Base-by-base conservation (phyloP, 1,140 invertebrate species). In the Lasioglossum albipes region DNA sequence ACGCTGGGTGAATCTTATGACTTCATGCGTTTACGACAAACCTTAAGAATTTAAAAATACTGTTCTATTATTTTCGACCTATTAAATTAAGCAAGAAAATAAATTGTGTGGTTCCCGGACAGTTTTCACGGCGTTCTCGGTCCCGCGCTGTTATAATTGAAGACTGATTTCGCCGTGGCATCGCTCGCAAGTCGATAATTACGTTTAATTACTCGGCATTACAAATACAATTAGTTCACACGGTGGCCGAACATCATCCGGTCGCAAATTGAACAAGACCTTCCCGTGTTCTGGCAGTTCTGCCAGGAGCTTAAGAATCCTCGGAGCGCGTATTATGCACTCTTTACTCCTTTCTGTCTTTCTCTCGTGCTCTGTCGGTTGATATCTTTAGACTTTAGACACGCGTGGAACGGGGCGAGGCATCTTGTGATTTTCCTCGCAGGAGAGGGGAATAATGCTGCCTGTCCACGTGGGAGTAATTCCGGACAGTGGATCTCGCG, bases 341-440 rank as follows among this genome's bases (percentile, higher is more conserved):
- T 18, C 9, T 66, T 45, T 27, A 42, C 59, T 16, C n/a, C 2
- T 10, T 7, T 36, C 27, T 59, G 3, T 36, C 36, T 36, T 36
- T 36, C 36, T 36, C 36, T 36, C 36, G 2, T 5, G 36, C 52
- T 36, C 52, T 18, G 64, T 61, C 36, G 65, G 62, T 20, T 80
- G 78, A 74, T 80, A 80, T 75, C 78, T 80, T 80, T 80, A 75
- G 72, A 75, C 27, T 27, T 27, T 27, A 27, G 27, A 27, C 27
- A 27, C 64, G 41, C 70, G 77, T 16, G 54, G 77, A 79, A 79
- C 71, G 52, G 62, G 41, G 64, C 78, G 64, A 75, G 78, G 64
- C 52, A 36, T 52, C 61, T 80, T 80, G 78, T 22, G 78, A 71
- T 75, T 80, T 79, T 75, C 78, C 52, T 67, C 61, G 71, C 27